Percentiles rank a stretch among this genome's conserved stretches.
Conservation (phyloP, 2,797 vertebrate species). For the Pyrocephalus nanus region DNA sequence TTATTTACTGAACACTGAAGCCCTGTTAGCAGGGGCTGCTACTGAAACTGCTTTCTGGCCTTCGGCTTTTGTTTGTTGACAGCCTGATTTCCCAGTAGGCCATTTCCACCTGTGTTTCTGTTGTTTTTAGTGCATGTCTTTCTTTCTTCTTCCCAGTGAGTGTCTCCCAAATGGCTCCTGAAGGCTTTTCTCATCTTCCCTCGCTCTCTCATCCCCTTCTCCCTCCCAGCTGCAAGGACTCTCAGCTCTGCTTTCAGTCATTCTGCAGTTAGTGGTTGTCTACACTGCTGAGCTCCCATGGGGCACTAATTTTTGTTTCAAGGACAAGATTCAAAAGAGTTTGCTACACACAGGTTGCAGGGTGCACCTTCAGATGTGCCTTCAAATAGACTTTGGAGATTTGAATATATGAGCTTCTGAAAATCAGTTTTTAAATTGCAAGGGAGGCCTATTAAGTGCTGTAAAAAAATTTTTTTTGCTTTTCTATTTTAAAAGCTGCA, state of each 20-base stretch:
- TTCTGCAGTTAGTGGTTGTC: conserved; percentile 77
- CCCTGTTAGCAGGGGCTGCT: conserved; percentile 76
- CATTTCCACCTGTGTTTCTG: conserved; percentile 83
- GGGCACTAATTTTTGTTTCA: conserved; percentile 79
- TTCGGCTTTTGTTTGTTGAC: conserved; percentile 84
- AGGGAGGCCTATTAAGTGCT: conserved; percentile 78
- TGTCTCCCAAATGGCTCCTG: conserved; percentile 80
- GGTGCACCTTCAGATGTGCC: conserved; percentile 78
- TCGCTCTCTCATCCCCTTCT: conserved; percentile 81
- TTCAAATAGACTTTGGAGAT: conserved; percentile 80
- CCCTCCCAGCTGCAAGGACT: conserved; percentile 80
- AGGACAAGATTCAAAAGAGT: conserved; percentile 82
- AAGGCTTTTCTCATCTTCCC: conserved; percentile 87
- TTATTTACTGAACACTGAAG: conserved; percentile 80
- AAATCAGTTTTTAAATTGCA: conserved; percentile 76
- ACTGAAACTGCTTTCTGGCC: conserved; percentile 76
- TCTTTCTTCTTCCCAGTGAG: conserved; percentile 79
- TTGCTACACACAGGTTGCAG: conserved; percentile 79
- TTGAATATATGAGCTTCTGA: conserved; percentile 79
- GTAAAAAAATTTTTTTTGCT: conserved; percentile 46
- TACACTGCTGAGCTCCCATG: conserved; percentile 76
- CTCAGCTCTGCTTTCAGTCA: conserved; percentile 78
- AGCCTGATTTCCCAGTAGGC: conserved; percentile 84
- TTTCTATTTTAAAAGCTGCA: conserved; percentile 65
- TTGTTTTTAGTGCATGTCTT: conserved; percentile 78